phyloP scores from a whole-genome alignment of 2,797 vertebrate genomes.

The Sebastes iracundus region DNA sequence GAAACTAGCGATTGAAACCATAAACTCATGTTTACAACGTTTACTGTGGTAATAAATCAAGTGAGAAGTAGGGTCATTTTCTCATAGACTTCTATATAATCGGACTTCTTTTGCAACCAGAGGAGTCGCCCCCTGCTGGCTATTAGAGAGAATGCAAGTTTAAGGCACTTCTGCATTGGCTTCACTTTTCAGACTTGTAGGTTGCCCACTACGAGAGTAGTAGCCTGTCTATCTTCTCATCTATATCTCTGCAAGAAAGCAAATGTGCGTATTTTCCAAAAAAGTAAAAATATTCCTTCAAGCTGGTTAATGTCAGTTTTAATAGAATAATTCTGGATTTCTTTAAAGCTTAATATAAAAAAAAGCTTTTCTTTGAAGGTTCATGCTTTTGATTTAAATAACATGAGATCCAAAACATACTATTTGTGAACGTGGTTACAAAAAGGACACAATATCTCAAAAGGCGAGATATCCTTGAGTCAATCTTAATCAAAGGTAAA shows the following conservation, averaged over 20 bases:
- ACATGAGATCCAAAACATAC: neutral
- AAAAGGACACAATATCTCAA: neutral
- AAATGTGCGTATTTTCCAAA: neutral
- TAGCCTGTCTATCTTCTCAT: neutral
- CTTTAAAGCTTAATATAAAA: neutral
- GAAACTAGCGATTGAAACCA: no score
- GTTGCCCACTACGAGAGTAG: neutral
- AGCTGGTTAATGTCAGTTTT: neutral
- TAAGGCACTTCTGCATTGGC: accelerated
- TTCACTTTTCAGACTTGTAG: no score
- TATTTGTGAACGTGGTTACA: neutral
- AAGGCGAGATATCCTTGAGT: neutral
- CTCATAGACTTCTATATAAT: no score
- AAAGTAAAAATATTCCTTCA: neutral
- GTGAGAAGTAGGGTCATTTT: no score
- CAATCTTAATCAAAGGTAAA: constrained; percentile 11
- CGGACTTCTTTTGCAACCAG: no score
- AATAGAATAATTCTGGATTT: neutral
- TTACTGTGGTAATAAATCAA: no score
- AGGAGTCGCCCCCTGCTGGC: no score
- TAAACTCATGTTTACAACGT: no score
- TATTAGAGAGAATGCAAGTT: no score
- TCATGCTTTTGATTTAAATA: neutral
- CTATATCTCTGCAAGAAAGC: neutral
- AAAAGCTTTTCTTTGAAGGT: neutral